phyloP scores from a whole-genome alignment of 2,797 vertebrate genomes.

The Gymnothorax reevesii region DNA sequence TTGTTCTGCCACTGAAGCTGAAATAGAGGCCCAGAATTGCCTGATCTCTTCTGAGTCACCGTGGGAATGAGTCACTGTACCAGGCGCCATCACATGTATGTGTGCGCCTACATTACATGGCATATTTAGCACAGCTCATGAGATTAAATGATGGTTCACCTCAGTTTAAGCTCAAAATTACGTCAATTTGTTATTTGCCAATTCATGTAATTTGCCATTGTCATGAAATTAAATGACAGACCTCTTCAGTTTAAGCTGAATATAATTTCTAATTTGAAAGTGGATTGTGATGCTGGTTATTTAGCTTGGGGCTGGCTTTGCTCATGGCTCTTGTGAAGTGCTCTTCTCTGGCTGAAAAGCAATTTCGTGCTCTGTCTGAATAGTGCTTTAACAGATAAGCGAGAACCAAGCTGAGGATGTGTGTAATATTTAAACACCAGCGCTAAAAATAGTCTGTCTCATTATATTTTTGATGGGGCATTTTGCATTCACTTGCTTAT shows the following conservation, averaged over 20 bases:
- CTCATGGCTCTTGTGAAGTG: background rate
- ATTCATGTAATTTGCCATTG: no score
- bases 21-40: background rate
- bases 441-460: constrained; percentile 3
- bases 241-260: background rate
- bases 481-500: constrained; percentile 46
- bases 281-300: background rate
- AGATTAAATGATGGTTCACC: background rate
- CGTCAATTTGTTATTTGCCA: background rate
- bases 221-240: background rate
- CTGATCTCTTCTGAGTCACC: background rate
- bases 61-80: background rate
- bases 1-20: background rate
- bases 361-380: constrained; percentile 16
- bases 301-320: background rate
- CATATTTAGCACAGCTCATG: background rate
- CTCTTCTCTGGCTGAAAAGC: background rate
- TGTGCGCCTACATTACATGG: background rate
- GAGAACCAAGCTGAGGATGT: constrained; percentile 9
- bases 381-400: constrained; percentile 23
- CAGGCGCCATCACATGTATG: background rate
- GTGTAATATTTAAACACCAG: constrained; percentile 23
- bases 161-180: background rate
- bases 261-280: background rate
- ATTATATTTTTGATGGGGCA: constrained; percentile 39